Evolutionary conservation across 2,797 vertebrate species (phyloP), one percentile per base, ranked within the genome.

Genomic region (Phaenicophaeus curvirostris): DNA sequence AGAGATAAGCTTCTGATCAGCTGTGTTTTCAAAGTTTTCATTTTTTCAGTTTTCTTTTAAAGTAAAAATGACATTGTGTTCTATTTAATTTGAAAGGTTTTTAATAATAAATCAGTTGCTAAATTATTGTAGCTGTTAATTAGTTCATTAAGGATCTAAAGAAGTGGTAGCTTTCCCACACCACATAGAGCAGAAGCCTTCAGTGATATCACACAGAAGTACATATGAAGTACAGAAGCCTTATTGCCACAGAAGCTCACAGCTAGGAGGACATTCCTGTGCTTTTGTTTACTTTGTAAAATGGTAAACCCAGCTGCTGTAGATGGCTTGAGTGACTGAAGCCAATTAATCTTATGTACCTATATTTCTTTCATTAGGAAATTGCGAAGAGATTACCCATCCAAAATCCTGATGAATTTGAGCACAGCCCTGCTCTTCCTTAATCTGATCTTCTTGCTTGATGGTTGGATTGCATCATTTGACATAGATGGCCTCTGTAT

Each of bases 371-470:
- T 72, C 80, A 35, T 25, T 93, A 99, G 99, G 85, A 99, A 99
- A 76, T 55, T 99, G 33, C 97, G 99, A 28, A 98, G 99, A 25
- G 99, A 99, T 97, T 99, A 99, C 92, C 99, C 99, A 1, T 99
- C 99, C 9, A 99, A 99, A 98, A 99, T 99, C 96, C 95, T 99
- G 96, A 99, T 99, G 99, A 99, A 99, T 97, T 98, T 99, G 88
- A 99, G 99, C 91, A 98, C 99, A 5, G 99, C 99, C 1, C 95
- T 99, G 84, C 97, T 99, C 20, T 98, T 99, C 91, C 98, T 99
- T 53, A 99, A 99, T 87, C 97, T 99, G 95, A 88, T 97, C 53
- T 99, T 99, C 96, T 98, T 99, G 41, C 93, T 99, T 85, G 99
- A 99, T 53, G 98, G 99, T 71, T 99, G 99, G 99, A 90, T 99